phyloP scores from a whole-genome alignment of 2,113 vertebrate genomes.

The Oreocharis arfaki region DNA sequence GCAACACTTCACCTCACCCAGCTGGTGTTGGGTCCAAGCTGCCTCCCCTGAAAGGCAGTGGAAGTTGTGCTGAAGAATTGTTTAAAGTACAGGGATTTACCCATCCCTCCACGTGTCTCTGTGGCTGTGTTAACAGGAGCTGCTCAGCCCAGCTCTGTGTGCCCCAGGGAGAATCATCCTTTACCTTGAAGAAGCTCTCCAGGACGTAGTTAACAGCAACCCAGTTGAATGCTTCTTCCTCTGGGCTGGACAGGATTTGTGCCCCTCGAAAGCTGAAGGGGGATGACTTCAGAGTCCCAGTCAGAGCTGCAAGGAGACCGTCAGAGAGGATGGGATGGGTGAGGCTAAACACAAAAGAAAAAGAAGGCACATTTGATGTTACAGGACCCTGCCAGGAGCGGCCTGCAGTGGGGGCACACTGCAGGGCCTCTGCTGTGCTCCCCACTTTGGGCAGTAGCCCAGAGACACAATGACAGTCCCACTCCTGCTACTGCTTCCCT shows the following conservation, averaged over 20 bases:
- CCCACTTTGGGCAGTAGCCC: background rate
- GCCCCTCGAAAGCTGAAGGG: constrained; percentile 16
- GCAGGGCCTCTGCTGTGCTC: background rate
- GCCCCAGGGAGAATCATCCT: background rate
- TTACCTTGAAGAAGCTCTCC: constrained; percentile 59
- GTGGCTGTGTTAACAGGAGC: background rate
- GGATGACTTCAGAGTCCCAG: constrained; percentile 8
- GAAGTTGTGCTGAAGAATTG: background rate
- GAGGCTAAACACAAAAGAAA: constrained; percentile 28
- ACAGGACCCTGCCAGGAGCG: background rate
- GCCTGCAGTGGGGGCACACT: background rate
- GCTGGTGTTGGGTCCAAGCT: background rate
- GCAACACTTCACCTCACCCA: background rate
- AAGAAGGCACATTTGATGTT: background rate
- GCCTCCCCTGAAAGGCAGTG: background rate
- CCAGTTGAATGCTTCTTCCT: constrained; percentile 18
- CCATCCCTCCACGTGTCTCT: background rate
- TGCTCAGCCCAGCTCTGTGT: background rate
- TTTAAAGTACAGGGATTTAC: background rate
- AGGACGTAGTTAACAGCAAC: constrained; percentile 47
- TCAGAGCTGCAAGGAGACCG: background rate
- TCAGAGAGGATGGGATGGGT: background rate
- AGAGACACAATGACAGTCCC: background rate
- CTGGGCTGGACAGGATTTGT: constrained; percentile 6
- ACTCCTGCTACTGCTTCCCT: background rate